phyloP scores from a whole-genome alignment of 2,888 invertebrate species.

The Phoronis australis region DNA sequence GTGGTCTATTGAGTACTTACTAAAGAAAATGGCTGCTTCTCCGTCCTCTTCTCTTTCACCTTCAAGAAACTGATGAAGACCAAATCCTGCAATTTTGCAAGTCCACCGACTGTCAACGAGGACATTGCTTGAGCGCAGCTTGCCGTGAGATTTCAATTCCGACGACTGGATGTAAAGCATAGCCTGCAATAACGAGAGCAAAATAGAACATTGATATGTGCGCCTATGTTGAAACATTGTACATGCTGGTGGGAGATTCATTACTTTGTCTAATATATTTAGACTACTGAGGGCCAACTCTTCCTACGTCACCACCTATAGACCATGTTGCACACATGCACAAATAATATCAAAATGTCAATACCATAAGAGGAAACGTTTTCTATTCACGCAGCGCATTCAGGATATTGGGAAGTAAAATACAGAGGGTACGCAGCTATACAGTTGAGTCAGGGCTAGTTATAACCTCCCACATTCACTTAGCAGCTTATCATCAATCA shows the following conservation, averaged over 20 bases:
- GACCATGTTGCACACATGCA: no score
- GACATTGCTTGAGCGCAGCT: conserved; percentile 18
- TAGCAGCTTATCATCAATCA: no score
- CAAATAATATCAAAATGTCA: no score
- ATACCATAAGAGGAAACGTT: no score
- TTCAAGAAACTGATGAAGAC: conserved; percentile 28
- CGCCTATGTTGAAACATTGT: neutral
- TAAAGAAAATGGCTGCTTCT: conserved; percentile 13
- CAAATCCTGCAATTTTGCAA: conserved; percentile 36
- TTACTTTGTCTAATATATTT: no score
- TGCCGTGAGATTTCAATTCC: conserved; percentile 14
- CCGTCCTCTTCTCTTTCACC: conserved; percentile 20
- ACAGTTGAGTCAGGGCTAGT: no score
- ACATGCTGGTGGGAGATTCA: neutral
- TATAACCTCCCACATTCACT: no score
- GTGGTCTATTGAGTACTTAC: conserved; percentile 12
- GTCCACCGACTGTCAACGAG: conserved; percentile 21
- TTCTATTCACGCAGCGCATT: no score
- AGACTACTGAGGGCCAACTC: no score
- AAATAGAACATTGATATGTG: neutral
- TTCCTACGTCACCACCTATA: no score
- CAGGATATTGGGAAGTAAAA: no score
- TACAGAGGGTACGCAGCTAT: no score
- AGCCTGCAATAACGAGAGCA: conserved; percentile 10
- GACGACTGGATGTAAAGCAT: conserved; percentile 18